Conservation (phyloP, 2,888 invertebrate species). For the Galerucella pusilla region DNA sequence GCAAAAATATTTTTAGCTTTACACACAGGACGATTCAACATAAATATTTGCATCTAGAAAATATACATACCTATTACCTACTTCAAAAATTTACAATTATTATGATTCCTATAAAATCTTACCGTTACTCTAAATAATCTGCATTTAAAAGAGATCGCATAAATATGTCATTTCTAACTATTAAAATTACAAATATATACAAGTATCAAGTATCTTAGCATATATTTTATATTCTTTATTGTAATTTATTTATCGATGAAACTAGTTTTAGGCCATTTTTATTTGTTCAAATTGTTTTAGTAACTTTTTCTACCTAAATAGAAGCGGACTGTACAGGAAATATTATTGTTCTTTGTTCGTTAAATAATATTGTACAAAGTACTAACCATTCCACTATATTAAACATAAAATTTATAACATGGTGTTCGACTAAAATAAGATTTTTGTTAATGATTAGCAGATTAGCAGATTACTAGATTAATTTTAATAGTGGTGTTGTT, state of each 20-base stretch:
- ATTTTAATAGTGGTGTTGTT: no score
- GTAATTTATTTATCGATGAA: neutral
- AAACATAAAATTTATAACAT: no score
- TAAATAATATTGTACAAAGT: no score
- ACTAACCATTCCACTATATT: no score
- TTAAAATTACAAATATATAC: neutral
- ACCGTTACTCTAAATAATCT: neutral
- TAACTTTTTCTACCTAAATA: no score
- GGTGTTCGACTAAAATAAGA: no score
- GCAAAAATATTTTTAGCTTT: neutral
- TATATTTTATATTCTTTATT: neutral
- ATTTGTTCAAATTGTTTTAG: no score
- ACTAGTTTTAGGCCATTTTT: neutral
- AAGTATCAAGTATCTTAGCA: neutral
- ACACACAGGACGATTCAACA: neutral
- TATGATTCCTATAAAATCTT: neutral
- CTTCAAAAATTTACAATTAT: constrained; percentile 2
- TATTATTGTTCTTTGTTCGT: no score
- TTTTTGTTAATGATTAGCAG: no score
- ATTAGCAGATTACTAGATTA: no score
- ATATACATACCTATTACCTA: neutral
- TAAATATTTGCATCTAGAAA: constrained; percentile 1
- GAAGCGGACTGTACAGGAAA: no score
- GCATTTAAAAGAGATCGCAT: neutral
- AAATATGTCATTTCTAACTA: neutral